A percentile compares a stretch with the other conserved stretches of the same genome.
Conservation (phyloP, 2,797 vertebrate species). For the Chanos chanos region DNA sequence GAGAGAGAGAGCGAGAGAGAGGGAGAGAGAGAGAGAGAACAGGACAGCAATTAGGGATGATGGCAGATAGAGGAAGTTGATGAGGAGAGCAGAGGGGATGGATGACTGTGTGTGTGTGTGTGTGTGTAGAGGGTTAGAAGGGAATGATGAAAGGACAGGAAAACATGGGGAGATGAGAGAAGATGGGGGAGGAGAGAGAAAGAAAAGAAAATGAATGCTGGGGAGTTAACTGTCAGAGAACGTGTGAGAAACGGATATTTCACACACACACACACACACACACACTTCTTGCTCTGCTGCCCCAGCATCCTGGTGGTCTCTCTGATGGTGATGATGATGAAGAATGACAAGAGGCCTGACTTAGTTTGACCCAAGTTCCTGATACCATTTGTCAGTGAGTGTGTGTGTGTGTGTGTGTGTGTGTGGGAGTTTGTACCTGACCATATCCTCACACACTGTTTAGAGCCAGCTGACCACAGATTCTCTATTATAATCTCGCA, state of each 20-base stretch:
- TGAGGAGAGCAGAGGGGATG: not conserved
- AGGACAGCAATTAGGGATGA: slow-evolving; percentile 16
- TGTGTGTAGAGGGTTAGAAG: not conserved
- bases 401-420: not conserved
- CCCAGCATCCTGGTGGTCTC: no score
- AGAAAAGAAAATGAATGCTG: no score
- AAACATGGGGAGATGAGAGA: slow-evolving; percentile 7
- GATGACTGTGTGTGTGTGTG: not conserved
- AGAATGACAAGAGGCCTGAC: slow-evolving; percentile 11
- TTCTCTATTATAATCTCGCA: no score
- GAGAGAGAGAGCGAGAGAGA: slow-evolving; percentile 11
- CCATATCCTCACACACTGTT: no score
- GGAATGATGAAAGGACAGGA: not conserved
- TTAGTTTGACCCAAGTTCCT: not conserved
- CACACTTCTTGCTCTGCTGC: slow-evolving; percentile 40
- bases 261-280: slow-evolving; percentile 22
- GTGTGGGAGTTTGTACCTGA: not conserved
- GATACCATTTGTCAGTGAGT: not conserved
- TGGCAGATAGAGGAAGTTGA: slow-evolving; percentile 3
- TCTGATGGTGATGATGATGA: slow-evolving; percentile 18
- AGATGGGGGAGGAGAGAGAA: not conserved
- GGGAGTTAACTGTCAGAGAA: no score
- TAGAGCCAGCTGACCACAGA: no score
- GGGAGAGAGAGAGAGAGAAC: slow-evolving; percentile 25
- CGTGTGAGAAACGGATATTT: not conserved